Evolutionary conservation across 2,113 vertebrate genomes (phyloP), one percentile per base, ranked within the genome.

Genomic region (Solea senegalensis): DNA sequence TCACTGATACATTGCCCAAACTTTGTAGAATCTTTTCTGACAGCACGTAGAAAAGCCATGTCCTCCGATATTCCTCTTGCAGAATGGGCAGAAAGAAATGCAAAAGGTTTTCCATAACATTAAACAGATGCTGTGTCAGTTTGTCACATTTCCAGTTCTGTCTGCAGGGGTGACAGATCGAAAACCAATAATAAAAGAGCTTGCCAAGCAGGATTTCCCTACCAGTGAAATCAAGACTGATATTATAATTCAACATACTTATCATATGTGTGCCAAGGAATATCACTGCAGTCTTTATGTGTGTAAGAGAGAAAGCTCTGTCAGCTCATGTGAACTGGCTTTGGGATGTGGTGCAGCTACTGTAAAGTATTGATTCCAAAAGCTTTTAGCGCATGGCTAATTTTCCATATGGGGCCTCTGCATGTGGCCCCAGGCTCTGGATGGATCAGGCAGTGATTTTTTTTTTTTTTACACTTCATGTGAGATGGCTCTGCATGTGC

Each of bases 311-410:
- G 26, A 8, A 27, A 12, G 9, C 57, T 69, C 56, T 63, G 63
- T 79, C 85, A 81, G 79, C 53, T 52, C 66, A 40, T 72, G 57
- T 10, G 43, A 75, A 76, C 46, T 72, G 65, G 66, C 72, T 89
- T 63, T 77, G 63, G 69, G 70, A 75, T 78, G 67, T 39, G 54
- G 16, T 81, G 84, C 84, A 85, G 61, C 71, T 82, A 87, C 85
- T 87, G 84, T 89, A 84, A 50, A 67, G 49, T 82, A 90, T 92
- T 78, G 88, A 90, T 91, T 88, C 56, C 74, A 76, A 82, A 90
- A 79, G 80, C 90, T 90, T 90, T 90, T 84, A 86, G 75, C 4
- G 58, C 87, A 65, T 84, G 84, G 81, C 74, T 82, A 74, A 87
- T 88, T 89, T 91, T 88, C 83, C 84, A 84, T 81, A 73, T 81